phyloP scores from a whole-genome alignment of 2,797 vertebrate species.

The Denticeps clupeoides region DNA sequence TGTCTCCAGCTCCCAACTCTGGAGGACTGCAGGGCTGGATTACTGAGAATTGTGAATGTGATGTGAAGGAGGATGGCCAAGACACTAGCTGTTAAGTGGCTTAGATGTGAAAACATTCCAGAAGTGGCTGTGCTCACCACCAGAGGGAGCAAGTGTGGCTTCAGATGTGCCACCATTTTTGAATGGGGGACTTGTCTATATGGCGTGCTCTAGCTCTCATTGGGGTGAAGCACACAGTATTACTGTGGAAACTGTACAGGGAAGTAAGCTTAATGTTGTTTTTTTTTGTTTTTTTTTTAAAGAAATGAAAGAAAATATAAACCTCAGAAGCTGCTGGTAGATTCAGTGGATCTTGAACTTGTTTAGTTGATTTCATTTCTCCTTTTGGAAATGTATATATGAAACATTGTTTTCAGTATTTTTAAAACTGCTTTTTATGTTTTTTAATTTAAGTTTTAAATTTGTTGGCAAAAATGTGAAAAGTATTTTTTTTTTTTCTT shows the following conservation, averaged over 20 bases:
- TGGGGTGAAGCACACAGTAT: constrained; percentile 18
- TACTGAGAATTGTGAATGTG: constrained; percentile 15
- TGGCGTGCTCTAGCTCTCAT: constrained; percentile 24
- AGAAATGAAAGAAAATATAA: constrained; percentile 12
- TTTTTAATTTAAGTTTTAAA: constrained; percentile 23
- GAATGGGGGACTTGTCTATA: constrained; percentile 25
- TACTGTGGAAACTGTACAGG: constrained; percentile 21
- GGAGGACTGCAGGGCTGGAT: too few relatives aligned
- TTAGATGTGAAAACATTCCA: constrained; percentile 45
- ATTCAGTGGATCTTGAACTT: constrained; percentile 16
- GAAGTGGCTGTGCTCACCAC: constrained; percentile 37
- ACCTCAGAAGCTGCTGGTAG: constrained; percentile 28
- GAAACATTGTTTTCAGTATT: constrained; percentile 14
- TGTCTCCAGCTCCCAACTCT: too few relatives aligned
- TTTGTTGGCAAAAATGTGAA: constrained; percentile 23
- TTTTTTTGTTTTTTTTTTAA: constrained; percentile 7
- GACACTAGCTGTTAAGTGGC: constrained; percentile 38
- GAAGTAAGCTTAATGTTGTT: constrained; percentile 15
- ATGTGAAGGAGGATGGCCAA: constrained; percentile 19
- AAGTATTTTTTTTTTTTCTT: too few relatives aligned
- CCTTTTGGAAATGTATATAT: constrained; percentile 4
- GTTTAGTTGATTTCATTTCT: constrained; percentile 1
- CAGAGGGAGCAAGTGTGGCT: constrained; percentile 28
- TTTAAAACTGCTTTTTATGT: constrained; percentile 22
- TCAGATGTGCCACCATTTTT: constrained; percentile 35